These are phyloP conservation scores for Hirtodrosophila confusa DNA, from an alignment of 2,888 invertebrate species.

Conservation along the genomic window DNA sequence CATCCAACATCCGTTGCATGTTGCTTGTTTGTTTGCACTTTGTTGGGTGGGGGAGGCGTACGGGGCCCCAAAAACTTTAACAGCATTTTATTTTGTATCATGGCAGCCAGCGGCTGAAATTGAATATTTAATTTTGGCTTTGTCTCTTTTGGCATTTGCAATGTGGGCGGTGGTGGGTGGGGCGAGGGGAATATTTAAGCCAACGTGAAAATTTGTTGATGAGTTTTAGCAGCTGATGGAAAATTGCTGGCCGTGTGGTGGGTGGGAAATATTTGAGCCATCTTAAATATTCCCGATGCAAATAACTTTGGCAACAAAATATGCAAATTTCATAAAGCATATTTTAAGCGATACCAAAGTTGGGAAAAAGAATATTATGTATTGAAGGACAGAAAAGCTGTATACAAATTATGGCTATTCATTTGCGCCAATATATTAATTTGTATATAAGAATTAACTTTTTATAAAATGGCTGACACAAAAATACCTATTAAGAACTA, in stretches of 20 bases:
- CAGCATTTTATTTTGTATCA: constrained; percentile 50
- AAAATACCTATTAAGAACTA: too few species aligned
- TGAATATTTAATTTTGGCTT: constrained; percentile 67
- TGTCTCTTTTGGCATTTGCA: constrained; percentile 51
- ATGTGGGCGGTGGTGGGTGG: background rate
- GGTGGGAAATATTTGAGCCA: constrained; percentile 15
- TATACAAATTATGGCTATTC: too few species aligned
- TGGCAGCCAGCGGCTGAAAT: constrained; percentile 55
- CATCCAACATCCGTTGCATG: constrained; percentile 49
- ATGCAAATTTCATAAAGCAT: constrained; percentile 28
- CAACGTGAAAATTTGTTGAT: constrained; percentile 37
- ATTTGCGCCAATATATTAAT: too few species aligned
- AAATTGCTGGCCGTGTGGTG: background rate
- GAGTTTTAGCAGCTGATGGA: constrained; percentile 30
- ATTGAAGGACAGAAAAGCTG: too few species aligned
- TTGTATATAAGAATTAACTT: too few species aligned
- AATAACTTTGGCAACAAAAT: constrained; percentile 38
- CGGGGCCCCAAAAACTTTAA: constrained; percentile 41
- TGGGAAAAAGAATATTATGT: background rate
- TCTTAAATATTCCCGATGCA: constrained; percentile 10
- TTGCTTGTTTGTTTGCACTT: constrained; percentile 72
- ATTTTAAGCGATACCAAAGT: constrained; percentile 7
- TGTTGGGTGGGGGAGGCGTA: background rate
- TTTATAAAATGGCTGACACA: too few species aligned
- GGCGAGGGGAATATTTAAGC: constrained; percentile 29